Evolutionary conservation across 1,140 invertebrate genomes (phyloP).

Genomic region (Anastrepha obliqua): DNA sequence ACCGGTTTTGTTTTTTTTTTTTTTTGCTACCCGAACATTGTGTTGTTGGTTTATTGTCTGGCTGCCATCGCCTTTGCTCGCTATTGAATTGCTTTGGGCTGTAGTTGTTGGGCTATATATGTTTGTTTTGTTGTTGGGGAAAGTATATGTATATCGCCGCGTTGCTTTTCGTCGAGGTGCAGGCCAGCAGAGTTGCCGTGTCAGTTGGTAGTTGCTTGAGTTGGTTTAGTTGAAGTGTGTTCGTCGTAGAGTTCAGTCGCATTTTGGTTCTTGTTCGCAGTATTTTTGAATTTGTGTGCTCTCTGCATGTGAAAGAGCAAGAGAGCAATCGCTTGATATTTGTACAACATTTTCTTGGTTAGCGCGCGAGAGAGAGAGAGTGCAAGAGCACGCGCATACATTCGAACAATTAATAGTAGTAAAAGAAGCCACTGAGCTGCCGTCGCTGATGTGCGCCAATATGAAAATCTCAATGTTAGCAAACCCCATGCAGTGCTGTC

Average conservation of each 20-base stretch:
- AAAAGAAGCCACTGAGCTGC: neutral
- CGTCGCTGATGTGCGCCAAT: neutral
- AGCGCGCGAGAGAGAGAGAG: neutral
- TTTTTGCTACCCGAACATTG: neutral
- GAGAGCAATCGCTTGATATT: neutral
- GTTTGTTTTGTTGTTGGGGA: neutral
- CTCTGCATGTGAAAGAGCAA: neutral
- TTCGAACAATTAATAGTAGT: neutral
- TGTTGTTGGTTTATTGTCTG: neutral
- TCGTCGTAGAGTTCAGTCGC: slow-evolving; percentile 23
- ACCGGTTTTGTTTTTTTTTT: no score
- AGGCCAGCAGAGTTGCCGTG: slow-evolving; percentile 42
- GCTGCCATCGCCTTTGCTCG: slow-evolving; percentile 49
- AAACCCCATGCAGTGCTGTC: slow-evolving; percentile 47
- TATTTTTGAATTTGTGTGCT: slow-evolving; percentile 13
- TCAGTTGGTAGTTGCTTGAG: neutral
- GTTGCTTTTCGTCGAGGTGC: neutral
- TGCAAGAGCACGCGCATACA: neutral
- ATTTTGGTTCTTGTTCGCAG: slow-evolving; percentile 14
- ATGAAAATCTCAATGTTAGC: slow-evolving; percentile 6
- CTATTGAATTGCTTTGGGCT: neutral
- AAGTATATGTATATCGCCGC: neutral
- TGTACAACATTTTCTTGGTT: neutral
- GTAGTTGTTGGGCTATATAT: neutral
- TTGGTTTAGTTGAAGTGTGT: slow-evolving; percentile 34